Evolutionary conservation across 2,113 vertebrate species (phyloP).

Genomic region (Maccullochella peelii): DNA sequence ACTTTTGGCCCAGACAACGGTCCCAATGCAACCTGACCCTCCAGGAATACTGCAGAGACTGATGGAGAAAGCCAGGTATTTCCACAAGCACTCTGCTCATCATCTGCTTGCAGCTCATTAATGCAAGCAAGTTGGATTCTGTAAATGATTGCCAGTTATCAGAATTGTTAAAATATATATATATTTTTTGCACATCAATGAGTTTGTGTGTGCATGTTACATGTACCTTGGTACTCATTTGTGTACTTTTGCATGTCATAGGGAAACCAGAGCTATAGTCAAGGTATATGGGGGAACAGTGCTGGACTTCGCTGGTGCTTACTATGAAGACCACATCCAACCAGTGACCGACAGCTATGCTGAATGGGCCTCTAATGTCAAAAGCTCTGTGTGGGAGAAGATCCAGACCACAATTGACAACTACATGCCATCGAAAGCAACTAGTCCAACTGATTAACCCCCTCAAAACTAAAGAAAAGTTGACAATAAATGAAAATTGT

Average conservation of each 20-base stretch:
- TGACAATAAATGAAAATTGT: constrained; percentile 6
- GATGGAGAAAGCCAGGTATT: constrained; percentile 65
- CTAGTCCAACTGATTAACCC: background rate
- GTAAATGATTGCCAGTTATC: constrained; percentile 1
- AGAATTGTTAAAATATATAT: constrained; percentile 6
- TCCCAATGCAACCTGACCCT: constrained; percentile 13
- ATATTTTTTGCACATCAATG: background rate
- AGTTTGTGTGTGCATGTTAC: constrained; percentile 4
- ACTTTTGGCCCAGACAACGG: constrained; percentile 26
- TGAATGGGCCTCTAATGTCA: constrained; percentile 66
- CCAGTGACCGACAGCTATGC: constrained; percentile 56
- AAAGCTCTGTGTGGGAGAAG: constrained; percentile 55
- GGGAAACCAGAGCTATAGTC: constrained; percentile 52
- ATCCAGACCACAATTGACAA: constrained; percentile 36
- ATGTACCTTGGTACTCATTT: constrained; percentile 4
- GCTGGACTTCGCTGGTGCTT: constrained; percentile 46
- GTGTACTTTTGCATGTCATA: constrained; percentile 41
- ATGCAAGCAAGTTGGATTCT: background rate
- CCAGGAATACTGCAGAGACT: constrained; percentile 62
- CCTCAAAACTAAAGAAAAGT: background rate
- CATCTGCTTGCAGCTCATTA: background rate
- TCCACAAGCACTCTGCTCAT: background rate
- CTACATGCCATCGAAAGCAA: constrained; percentile 10
- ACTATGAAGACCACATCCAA: constrained; percentile 82
- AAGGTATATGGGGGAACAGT: background rate